Percentiles rank a stretch among this genome's conserved stretches.
These are phyloP conservation scores for Hetaerina titia DNA, from an alignment of 2,888 invertebrate species.

Conservation along the genomic window DNA sequence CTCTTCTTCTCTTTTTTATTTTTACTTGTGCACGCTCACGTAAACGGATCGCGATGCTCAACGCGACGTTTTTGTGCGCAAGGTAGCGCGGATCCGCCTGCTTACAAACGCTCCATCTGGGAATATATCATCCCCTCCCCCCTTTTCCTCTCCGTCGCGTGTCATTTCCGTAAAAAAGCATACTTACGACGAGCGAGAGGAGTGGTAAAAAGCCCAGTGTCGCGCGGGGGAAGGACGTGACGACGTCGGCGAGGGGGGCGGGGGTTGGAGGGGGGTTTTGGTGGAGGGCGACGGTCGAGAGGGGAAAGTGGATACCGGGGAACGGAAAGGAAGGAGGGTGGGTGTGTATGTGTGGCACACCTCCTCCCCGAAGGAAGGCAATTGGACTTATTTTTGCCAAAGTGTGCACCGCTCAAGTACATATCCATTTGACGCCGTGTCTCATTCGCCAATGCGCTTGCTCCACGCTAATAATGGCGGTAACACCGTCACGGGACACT, in stretches of 20 bases:
- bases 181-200: background rate
- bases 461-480: slow-evolving; percentile 14
- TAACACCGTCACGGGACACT: background rate
- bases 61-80: background rate
- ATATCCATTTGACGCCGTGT: background rate
- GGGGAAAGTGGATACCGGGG: too few species aligned
- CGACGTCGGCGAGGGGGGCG: background rate
- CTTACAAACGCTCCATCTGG: background rate
- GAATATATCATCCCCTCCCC: background rate
- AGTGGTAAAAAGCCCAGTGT: slow-evolving; percentile 4
- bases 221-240: background rate
- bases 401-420: background rate
- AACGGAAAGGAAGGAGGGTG: background rate
- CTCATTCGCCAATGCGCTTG: background rate
- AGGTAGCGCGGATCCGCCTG: background rate
- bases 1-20: background rate
- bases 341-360: background rate
- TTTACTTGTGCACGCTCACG: background rate
- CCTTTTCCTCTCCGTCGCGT: background rate
- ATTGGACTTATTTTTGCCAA: slow-evolving; percentile 38
- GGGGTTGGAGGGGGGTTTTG: background rate
- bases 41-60: slow-evolving; percentile 12
- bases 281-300: background rate
- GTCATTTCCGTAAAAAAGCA: slow-evolving; percentile 34
- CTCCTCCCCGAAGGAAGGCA: background rate